Percentiles rank a stretch among this genome's conserved stretches.
Evolutionary conservation across 2,113 vertebrate genomes (phyloP).

Genomic region (Dendrocopos noguchii): DNA sequence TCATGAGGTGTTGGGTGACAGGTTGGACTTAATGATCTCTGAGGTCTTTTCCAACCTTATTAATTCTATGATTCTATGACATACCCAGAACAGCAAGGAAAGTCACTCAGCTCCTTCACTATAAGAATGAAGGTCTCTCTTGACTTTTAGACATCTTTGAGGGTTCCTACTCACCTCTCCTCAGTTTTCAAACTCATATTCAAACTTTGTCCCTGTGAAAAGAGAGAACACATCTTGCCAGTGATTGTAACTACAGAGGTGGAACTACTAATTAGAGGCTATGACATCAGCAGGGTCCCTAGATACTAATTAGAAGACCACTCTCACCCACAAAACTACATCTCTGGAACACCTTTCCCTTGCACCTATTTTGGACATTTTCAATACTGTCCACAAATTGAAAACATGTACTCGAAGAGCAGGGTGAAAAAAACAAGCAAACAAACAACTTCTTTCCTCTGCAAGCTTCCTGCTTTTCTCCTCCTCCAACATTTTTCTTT

Average conservation of each 20-base stretch:
- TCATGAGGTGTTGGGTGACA: too few species aligned
- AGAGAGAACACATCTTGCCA: background rate
- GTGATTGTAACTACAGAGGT: background rate
- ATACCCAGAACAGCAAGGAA: background rate
- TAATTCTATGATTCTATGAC: background rate
- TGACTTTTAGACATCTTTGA: background rate
- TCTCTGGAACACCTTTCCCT: background rate
- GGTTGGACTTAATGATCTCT: too few species aligned
- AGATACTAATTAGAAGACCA: background rate
- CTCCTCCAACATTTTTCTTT: background rate
- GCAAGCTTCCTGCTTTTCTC: background rate
- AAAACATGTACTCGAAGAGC: background rate
- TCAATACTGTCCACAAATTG: background rate
- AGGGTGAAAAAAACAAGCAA: background rate
- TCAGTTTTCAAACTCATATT: conserved; percentile 72
- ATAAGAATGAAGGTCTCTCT: background rate
- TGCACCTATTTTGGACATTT: background rate
- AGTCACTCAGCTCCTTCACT: background rate
- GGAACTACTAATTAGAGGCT: background rate
- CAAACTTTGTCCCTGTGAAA: conserved; percentile 68
- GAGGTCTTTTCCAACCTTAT: too few species aligned
- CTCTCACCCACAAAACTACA: background rate
- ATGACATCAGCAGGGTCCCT: background rate
- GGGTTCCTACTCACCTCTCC: conserved; percentile 70
- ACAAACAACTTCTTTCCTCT: background rate